Conservation (phyloP, 1,140 invertebrate species). For the Meloidogyne floridensis region DNA sequence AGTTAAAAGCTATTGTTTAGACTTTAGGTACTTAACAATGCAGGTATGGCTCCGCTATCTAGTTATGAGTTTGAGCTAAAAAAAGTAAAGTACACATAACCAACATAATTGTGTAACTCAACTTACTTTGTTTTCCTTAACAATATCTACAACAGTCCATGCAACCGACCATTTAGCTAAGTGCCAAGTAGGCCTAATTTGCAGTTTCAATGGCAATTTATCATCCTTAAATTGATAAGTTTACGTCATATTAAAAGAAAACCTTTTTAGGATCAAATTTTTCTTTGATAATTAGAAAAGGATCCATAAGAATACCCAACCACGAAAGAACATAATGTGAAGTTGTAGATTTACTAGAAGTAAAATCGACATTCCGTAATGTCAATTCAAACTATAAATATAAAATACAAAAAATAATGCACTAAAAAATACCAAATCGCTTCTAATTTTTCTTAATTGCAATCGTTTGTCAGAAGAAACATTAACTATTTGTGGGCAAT, state of each 20-base stretch:
- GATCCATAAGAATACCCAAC: not conserved
- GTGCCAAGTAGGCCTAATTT: not conserved
- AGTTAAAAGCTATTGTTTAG: no score
- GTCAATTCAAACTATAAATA: conserved; percentile 4
- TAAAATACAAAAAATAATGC: not conserved
- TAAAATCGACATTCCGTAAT: not conserved
- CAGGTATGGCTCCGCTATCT: no score
- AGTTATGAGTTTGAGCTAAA: no score
- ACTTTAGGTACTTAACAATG: no score
- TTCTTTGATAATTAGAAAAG: conserved; percentile 4
- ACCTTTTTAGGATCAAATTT: not conserved
- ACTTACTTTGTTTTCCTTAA: not conserved
- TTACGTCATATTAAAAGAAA: not conserved
- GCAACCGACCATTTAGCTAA: not conserved
- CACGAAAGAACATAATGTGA: not conserved
- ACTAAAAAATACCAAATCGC: not conserved
- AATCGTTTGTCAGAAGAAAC: not conserved
- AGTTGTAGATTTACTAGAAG: not conserved
- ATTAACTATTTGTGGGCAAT: not conserved
- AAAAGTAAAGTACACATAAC: no score
- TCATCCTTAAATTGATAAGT: not conserved
- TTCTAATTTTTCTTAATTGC: not conserved
- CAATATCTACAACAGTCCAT: not conserved
- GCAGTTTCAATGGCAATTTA: not conserved
- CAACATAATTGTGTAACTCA: not conserved